A percentile compares a stretch with the other conserved stretches of the same genome.
Evolutionary conservation across 2,888 invertebrate genomes (phyloP).

Genomic region (Cancer borealis): DNA sequence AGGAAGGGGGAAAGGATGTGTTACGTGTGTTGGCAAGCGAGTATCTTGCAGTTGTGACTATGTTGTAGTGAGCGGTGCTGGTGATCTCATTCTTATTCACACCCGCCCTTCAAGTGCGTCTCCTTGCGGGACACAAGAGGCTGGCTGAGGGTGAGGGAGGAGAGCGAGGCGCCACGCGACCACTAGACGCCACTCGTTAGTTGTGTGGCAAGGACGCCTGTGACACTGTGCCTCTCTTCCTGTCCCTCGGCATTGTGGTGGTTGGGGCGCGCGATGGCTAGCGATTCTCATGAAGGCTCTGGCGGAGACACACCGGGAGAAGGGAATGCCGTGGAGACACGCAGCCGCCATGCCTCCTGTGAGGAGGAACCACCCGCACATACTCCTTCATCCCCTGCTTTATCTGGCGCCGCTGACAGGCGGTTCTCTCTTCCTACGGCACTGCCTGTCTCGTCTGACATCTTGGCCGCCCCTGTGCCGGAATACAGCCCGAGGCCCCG

Average conservation of each 20-base stretch:
- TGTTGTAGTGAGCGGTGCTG: not conserved
- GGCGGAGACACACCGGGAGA: not conserved
- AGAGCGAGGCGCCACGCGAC: not conserved
- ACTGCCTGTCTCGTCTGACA: not conserved
- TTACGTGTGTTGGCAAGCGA: conserved; percentile 6
- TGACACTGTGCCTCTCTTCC: not conserved
- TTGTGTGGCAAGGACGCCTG: not conserved
- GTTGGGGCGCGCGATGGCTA: not conserved
- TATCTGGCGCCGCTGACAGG: not conserved
- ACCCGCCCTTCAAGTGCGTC: not conserved
- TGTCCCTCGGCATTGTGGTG: not conserved
- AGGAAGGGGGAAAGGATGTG: not conserved
- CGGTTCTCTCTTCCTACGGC: not conserved
- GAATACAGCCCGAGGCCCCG: not conserved
- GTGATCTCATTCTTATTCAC: conserved; percentile 25
- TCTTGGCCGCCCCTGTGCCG: not conserved
- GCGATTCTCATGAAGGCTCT: not conserved
- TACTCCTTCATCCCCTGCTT: not conserved
- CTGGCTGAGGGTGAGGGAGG: not conserved
- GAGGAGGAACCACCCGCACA: not conserved
- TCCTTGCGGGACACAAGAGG: not conserved
- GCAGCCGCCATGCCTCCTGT: not conserved
- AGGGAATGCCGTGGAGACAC: not conserved
- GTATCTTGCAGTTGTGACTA: not conserved
- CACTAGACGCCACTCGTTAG: not conserved